These are phyloP conservation scores for Diachasma alloeum DNA, from an alignment of 1,140 invertebrate genomes.

Conservation along the genomic window DNA sequence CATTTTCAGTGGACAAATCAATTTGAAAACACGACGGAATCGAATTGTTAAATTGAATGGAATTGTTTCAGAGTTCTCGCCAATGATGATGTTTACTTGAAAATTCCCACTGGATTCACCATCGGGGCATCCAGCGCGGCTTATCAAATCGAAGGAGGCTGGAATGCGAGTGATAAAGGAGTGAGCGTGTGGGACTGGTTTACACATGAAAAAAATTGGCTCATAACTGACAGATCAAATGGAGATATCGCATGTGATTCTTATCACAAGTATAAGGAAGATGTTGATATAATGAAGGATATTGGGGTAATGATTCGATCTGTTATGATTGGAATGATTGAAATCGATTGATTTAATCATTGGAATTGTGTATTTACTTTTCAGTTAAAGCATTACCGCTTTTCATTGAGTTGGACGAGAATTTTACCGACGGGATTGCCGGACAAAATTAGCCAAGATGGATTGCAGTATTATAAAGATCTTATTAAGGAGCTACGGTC, in stretches of 20 bases:
- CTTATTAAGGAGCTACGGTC: conserved; percentile 67
- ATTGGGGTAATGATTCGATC: conserved; percentile 55
- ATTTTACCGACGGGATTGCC: conserved; percentile 68
- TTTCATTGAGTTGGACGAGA: conserved; percentile 71
- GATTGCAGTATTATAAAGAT: conserved; percentile 68
- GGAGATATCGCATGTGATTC: conserved; percentile 64
- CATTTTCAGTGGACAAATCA: no score
- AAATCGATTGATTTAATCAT: no score
- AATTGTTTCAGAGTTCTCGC: no score
- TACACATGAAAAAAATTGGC: conserved; percentile 40
- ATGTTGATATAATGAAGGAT: conserved; percentile 60
- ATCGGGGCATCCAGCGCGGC: conserved; percentile 65
- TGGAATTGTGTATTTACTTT: not conserved
- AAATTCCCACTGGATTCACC: conserved; percentile 8
- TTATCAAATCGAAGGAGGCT: conserved; percentile 77
- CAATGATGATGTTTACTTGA: not conserved
- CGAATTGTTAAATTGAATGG: no score
- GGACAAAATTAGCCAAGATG: conserved; percentile 63
- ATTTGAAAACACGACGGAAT: no score
- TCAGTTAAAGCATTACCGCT: conserved; percentile 64
- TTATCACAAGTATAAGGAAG: conserved; percentile 64
- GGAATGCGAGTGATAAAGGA: conserved; percentile 71
- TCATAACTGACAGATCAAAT: conserved; percentile 60
- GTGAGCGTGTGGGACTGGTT: conserved; percentile 56
- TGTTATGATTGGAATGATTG: no score